Percentiles rank a stretch among this genome's conserved stretches.
Conservation (phyloP, 2,797 vertebrate species). For the Falco biarmicus region DNA sequence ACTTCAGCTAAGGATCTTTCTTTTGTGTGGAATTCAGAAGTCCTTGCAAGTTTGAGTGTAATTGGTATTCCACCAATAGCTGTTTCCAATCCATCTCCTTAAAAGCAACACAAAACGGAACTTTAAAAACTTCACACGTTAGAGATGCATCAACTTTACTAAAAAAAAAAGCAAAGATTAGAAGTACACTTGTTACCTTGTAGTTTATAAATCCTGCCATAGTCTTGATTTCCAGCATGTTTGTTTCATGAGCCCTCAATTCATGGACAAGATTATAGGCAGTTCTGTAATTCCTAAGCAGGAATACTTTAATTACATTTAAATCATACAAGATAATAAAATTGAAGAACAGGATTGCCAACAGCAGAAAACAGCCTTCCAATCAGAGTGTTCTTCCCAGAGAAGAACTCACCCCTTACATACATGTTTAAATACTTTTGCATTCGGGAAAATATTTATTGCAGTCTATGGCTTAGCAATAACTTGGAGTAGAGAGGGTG, state of each 20-base stretch:
- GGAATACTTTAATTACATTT: not conserved
- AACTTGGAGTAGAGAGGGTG: not conserved
- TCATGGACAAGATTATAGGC: slow-evolving; percentile 96
- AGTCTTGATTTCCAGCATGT: slow-evolving; percentile 98
- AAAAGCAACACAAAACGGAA: not conserved
- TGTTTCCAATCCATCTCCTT: not conserved
- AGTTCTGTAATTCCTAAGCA: slow-evolving; percentile 91
- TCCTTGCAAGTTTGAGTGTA: not conserved
- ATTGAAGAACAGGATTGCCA: not conserved
- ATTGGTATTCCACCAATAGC: not conserved
- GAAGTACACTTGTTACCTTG: slow-evolving; percentile 83
- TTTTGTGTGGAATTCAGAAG: not conserved
- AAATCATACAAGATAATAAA: not conserved
- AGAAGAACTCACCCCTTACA: not conserved
- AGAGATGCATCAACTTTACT: not conserved
- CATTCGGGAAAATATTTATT: not conserved
- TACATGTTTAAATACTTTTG: not conserved
- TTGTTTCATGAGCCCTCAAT: slow-evolving; percentile 95
- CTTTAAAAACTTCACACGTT: not conserved
- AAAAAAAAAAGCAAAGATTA: not conserved
- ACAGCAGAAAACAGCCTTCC: not conserved
- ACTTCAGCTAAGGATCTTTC: not conserved
- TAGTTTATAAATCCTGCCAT: slow-evolving; percentile 99
- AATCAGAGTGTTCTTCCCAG: not conserved
- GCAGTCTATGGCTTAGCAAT: not conserved